Percentiles rank a stretch among this genome's conserved stretches.
Evolutionary conservation across 1,140 invertebrate genomes (phyloP).

Genomic region (Drosophila takahashii): DNA sequence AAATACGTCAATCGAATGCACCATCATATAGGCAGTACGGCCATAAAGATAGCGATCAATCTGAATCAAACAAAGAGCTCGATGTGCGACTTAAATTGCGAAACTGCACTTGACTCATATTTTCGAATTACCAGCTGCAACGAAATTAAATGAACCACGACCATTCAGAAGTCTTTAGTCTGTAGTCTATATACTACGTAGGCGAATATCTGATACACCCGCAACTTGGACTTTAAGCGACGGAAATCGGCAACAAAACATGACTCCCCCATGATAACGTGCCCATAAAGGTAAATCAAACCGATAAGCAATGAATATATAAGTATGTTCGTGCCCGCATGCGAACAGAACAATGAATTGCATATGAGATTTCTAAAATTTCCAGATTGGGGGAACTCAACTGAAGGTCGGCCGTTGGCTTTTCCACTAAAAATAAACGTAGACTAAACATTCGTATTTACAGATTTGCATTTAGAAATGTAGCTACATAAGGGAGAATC

Average conservation of each 20-base stretch:
- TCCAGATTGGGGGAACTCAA: conserved; percentile 19
- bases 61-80: conserved; percentile 40
- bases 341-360: conserved; percentile 35
- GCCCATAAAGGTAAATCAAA: conserved; percentile 43
- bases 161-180: conserved; percentile 19
- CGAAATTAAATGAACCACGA: conserved; percentile 19
- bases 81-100: conserved; percentile 35
- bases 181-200: conserved; percentile 22
- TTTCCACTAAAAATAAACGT: conserved; percentile 33
- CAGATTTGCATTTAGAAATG: conserved; percentile 18
- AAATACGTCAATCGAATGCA: conserved; percentile 48
- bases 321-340: conserved; percentile 8
- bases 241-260: conserved; percentile 36
- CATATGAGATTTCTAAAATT: conserved; percentile 42
- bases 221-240: conserved; percentile 45
- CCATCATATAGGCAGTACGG: conserved; percentile 9
- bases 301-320: conserved; percentile 45
- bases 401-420: conserved; percentile 48
- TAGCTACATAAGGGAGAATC: conserved; percentile 16
- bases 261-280: conserved; percentile 46
- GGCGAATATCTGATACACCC: conserved; percentile 44
- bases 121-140: conserved; percentile 24
- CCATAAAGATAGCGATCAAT: conserved; percentile 33
- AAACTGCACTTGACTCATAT: conserved; percentile 50
- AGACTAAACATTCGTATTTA: conserved; percentile 13